phyloP scores from a whole-genome alignment of 1,140 invertebrate species.

The Diplogasteroides magnus region DNA sequence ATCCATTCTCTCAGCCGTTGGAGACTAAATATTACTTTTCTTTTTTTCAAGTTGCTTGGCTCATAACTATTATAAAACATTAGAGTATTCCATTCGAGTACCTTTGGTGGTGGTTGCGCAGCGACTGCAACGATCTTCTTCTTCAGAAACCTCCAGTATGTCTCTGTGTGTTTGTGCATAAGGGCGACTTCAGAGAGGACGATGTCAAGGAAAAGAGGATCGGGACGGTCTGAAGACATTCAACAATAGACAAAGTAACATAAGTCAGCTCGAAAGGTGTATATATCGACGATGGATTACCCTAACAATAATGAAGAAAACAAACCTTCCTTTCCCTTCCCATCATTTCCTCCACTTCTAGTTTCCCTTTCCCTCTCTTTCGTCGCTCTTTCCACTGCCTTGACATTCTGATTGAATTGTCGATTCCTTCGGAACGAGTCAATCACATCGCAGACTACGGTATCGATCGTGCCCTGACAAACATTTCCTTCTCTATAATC shows the following conservation, averaged over 20 bases:
- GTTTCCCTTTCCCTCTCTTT: constrained; percentile 3
- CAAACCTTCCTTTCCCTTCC: not conserved
- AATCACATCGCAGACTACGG: not conserved
- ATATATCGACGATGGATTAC: constrained; percentile 11
- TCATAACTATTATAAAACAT: too few relatives aligned
- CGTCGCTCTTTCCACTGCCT: constrained; percentile 2
- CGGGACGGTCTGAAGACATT: constrained; percentile 47
- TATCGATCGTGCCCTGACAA: constrained; percentile 1
- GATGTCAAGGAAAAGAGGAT: constrained; percentile 81
- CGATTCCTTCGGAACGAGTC: not conserved
- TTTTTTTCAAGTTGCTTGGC: too few relatives aligned
- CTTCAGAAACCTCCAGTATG: constrained; percentile 82
- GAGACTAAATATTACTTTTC: too few relatives aligned
- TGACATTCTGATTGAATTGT: not conserved
- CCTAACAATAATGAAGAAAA: constrained; percentile 11
- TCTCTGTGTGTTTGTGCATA: constrained; percentile 79
- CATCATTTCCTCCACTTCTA: constrained; percentile 5
- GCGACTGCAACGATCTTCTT: constrained; percentile 52
- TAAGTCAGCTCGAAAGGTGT: constrained; percentile 36
- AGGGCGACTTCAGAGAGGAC: constrained; percentile 80
- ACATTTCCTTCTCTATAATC: constrained; percentile 20
- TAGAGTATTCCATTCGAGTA: too few relatives aligned
- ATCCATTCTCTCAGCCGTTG: too few relatives aligned
- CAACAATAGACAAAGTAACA: too few relatives aligned
- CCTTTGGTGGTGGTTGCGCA: not conserved